Base-by-base conservation (phyloP, 2,888 invertebrate genomes). In the Hirtodrosophila trivittata region DNA sequence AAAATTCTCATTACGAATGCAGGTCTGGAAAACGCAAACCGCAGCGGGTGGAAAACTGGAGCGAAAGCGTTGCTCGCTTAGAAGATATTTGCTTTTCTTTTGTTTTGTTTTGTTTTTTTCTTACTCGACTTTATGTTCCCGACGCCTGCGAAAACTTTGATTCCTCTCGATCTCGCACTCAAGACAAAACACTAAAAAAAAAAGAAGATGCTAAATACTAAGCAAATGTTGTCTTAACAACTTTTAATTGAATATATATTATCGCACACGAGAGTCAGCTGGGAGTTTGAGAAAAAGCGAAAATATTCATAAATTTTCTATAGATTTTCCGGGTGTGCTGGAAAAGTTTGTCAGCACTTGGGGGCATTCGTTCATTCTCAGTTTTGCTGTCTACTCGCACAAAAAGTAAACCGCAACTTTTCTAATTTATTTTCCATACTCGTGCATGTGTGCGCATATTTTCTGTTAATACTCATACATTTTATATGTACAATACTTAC, bases 361-460 rank as follows among this genome's bases (percentile, higher is more conserved):
- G 33, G 21, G 56, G 25, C 46, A 14, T 21, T 46, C 3, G 5
- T 16, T 3, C 7, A 1, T 9, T 12, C 9, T 12, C 25, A 59
- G 52, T 59, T 26, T 39, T 43, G 28, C 33, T 57, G 56, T 21
- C 18, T 21, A 21, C 18, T 21, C 18, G 52, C 38, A 45, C 35
- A 42, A 47, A 66, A 71, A 64, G 51, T 56, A 55, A 75, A 50
- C 80, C 69, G 46, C 75, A 86, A 82, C 82, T 82, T 82, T 82
- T 82, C 77, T 82, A 82, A 82, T 82, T 82, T 82, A 86, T 82
- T 86, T 86, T 62, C 73, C 63, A 76, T 80, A 74, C 62, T 54
- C 51, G 62, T 60, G 42, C 64, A 62, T 62, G 63, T 63, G 52
- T 64, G 63, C 46, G 63, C 60, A 50, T 64, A 58, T 71, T 66